Conservation (phyloP, 2,888 invertebrate genomes). For the Clunio marinus region DNA sequence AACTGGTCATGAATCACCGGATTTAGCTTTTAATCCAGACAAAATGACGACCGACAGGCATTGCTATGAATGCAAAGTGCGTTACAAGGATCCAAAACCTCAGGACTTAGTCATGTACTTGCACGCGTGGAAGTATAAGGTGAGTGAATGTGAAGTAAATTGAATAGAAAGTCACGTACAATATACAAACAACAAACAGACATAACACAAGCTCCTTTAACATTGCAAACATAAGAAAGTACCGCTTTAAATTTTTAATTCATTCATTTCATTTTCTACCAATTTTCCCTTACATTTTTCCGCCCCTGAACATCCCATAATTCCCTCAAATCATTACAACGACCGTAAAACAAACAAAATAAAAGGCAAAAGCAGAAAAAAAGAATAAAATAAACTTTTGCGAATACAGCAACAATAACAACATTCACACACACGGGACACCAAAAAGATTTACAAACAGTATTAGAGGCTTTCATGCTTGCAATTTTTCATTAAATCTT, state of each 20-base stretch:
- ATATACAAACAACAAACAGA: neutral
- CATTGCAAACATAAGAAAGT: neutral
- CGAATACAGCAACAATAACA: no score
- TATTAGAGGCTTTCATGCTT: constrained; percentile 8
- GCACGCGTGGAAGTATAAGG: constrained; percentile 91
- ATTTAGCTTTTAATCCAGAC: constrained; percentile 61
- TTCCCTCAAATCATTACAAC: constrained; percentile 30
- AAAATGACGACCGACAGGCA: constrained; percentile 77
- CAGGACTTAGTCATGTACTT: constrained; percentile 92
- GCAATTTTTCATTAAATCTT: constrained; percentile 15
- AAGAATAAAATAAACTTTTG: no score
- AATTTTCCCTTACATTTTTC: constrained; percentile 18
- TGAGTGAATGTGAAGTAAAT: constrained; percentile 47
- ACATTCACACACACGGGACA: neutral
- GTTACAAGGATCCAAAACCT: constrained; percentile 86
- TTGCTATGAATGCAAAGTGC: constrained; percentile 89
- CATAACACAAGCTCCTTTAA: neutral
- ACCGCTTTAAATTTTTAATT: constrained; percentile 37
- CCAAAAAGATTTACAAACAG: constrained; percentile 2
- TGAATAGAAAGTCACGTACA: constrained; percentile 18
- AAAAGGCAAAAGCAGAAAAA: no score
- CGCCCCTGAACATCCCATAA: constrained; percentile 5
- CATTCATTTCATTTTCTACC: constrained; percentile 33
- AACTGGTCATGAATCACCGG: constrained; percentile 73
- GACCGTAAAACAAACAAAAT: neutral